phyloP scores from a whole-genome alignment of 2,113 vertebrate species.

The Tupaia tana region DNA sequence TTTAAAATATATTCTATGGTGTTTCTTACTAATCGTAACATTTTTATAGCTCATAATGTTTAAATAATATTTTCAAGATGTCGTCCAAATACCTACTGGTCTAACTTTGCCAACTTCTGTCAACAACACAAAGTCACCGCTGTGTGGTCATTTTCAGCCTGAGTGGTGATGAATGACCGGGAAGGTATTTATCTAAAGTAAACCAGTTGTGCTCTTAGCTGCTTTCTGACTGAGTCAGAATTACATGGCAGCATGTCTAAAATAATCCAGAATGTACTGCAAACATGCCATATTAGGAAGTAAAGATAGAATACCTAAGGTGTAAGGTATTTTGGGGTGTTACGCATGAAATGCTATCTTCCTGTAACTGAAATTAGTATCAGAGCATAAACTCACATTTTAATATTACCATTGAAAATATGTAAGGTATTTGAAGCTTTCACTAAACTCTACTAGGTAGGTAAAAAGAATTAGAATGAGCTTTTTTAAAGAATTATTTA shows the following conservation, averaged over 20 bases:
- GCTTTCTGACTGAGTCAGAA: constrained; percentile 75
- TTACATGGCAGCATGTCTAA: constrained; percentile 66
- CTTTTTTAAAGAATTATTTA: too few species aligned
- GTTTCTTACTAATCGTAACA: background rate
- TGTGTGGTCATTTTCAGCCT: constrained; percentile 60
- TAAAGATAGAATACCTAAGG: constrained; percentile 30
- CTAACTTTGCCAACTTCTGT: constrained; percentile 47
- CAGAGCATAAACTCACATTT: background rate
- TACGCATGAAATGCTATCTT: background rate
- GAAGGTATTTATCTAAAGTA: constrained; percentile 78
- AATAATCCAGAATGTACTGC: constrained; percentile 60
- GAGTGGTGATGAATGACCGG: constrained; percentile 66
- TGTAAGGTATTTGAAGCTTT: background rate
- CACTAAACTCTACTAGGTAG: background rate
- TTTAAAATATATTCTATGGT: constrained; percentile 46
- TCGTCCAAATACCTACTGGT: constrained; percentile 25
- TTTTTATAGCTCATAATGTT: constrained; percentile 18
- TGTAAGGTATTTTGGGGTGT: constrained; percentile 19
- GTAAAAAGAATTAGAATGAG: background rate
- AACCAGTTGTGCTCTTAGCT: constrained; percentile 56
- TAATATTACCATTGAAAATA: background rate
- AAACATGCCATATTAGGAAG: constrained; percentile 66
- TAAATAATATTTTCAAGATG: constrained; percentile 59
- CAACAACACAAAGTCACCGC: constrained; percentile 28
- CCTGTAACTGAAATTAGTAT: constrained; percentile 38